These are phyloP conservation scores for Acleris emargana DNA, from an alignment of 2,888 invertebrate genomes.

Conservation along the genomic window DNA sequence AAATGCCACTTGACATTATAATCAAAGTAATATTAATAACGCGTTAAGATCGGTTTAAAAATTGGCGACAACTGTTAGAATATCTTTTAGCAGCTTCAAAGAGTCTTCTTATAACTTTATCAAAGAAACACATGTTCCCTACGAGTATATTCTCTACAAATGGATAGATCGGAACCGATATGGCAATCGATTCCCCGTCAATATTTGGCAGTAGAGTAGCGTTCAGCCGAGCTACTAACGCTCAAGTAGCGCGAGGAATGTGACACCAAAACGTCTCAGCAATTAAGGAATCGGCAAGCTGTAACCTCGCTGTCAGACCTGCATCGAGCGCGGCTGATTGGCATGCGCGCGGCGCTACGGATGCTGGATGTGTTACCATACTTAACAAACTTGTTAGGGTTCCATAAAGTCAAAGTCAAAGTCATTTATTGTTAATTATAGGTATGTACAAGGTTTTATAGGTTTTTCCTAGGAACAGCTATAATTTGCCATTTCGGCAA, in stretches of 20 bases:
- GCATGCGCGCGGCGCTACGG: conserved; percentile 47
- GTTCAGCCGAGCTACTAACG: conserved; percentile 49
- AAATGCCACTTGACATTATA: too few relatives aligned
- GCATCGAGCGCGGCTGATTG: conserved; percentile 78
- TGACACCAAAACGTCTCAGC: conserved; percentile 83
- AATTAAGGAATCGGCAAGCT: conserved; percentile 84
- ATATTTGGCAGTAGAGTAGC: conserved; percentile 47
- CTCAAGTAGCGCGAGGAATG: conserved; percentile 72
- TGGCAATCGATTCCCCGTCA: conserved; percentile 38
- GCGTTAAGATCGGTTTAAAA: too few relatives aligned
- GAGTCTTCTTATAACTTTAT: not conserved
- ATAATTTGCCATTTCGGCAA: too few relatives aligned
- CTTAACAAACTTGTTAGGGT: too few relatives aligned
- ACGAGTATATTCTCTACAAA: not conserved
- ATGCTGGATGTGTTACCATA: conserved; percentile 42
- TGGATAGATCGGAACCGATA: not conserved
- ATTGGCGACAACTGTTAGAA: too few relatives aligned
- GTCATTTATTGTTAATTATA: too few relatives aligned
- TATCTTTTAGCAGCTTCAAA: too few relatives aligned
- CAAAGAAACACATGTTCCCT: not conserved
- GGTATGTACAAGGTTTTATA: too few relatives aligned
- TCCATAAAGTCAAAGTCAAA: too few relatives aligned
- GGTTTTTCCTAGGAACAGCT: too few relatives aligned
- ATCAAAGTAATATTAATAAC: too few relatives aligned
- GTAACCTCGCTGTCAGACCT: conserved; percentile 79